Evolutionary conservation across 2,797 vertebrate genomes (phyloP).

Genomic region (Pipistrellus pipistrellus): DNA sequence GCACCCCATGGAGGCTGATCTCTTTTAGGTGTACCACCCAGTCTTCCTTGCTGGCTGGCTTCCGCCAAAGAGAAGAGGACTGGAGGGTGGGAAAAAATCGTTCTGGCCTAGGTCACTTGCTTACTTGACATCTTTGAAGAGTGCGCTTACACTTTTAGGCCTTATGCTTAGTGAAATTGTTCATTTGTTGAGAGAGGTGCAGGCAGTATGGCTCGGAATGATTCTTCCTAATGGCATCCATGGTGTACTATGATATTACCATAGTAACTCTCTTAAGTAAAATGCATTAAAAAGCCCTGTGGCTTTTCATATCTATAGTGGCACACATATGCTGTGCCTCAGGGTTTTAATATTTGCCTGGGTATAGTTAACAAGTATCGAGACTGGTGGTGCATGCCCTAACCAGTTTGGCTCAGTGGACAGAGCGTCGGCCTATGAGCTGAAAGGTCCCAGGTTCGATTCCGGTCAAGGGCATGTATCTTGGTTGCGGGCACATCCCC

Average conservation of each 20-base stretch:
- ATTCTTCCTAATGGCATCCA: conserved; percentile 46
- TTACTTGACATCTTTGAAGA: conserved; percentile 54
- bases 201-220: conserved; percentile 17
- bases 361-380: conserved; percentile 64
- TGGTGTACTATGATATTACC: conserved; percentile 65
- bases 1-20: not conserved
- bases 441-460: too few species aligned
- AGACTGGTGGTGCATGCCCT: not conserved
- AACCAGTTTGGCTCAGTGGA: too few species aligned
- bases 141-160: not conserved
- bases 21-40: conserved; percentile 13
- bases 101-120: not conserved
- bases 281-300: conserved; percentile 62
- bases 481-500: too few species aligned
- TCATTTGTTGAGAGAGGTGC: conserved; percentile 52
- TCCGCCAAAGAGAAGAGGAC: conserved; percentile 19
- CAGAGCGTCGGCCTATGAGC: too few species aligned
- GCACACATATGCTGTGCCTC: conserved; percentile 21
- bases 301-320: conserved; percentile 62
- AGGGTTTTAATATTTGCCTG: conserved; percentile 75
- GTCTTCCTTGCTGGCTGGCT: not conserved
- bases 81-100: not conserved
- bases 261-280: conserved; percentile 64
- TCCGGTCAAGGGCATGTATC: too few species aligned
- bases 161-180: conserved; percentile 4